These are phyloP conservation scores for Spilogale gracilis DNA, from an alignment of 2,113 vertebrate genomes.

Conservation along the genomic window DNA sequence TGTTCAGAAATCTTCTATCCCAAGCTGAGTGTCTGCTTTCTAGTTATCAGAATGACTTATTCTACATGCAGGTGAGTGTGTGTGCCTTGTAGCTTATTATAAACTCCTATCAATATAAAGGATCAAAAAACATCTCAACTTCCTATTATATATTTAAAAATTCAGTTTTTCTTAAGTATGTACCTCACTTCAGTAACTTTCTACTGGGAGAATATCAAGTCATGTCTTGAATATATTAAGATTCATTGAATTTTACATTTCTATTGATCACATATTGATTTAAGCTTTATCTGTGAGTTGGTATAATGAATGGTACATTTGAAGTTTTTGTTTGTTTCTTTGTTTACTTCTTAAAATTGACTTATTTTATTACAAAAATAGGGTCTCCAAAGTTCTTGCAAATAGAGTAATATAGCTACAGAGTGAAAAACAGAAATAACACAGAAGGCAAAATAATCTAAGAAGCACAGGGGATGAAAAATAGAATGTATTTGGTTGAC, in stretches of 20 bases:
- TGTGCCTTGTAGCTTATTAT: background rate
- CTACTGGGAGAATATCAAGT: background rate
- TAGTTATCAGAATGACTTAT: background rate
- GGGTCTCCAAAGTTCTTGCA: background rate
- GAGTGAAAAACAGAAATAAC: conserved; percentile 12
- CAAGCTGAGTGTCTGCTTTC: background rate
- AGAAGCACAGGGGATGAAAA: background rate
- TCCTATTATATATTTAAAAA: background rate
- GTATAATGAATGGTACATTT: background rate
- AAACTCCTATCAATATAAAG: background rate
- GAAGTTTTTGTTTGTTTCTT: background rate
- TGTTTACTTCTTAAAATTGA: background rate
- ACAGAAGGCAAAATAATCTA: background rate
- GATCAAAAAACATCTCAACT: background rate
- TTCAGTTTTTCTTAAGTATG: background rate
- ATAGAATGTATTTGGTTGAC: conserved; percentile 23
- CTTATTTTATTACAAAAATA: background rate
- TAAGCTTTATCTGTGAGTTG: background rate
- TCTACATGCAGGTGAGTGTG: background rate
- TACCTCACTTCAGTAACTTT: background rate
- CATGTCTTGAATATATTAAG: background rate
- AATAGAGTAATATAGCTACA: background rate
- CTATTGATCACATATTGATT: background rate
- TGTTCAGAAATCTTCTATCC: background rate
- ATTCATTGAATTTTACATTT: background rate